Percentiles rank a stretch among this genome's conserved stretches.
Conservation (phyloP, 1,140 invertebrate genomes). For the Acromyrmex charruanus region DNA sequence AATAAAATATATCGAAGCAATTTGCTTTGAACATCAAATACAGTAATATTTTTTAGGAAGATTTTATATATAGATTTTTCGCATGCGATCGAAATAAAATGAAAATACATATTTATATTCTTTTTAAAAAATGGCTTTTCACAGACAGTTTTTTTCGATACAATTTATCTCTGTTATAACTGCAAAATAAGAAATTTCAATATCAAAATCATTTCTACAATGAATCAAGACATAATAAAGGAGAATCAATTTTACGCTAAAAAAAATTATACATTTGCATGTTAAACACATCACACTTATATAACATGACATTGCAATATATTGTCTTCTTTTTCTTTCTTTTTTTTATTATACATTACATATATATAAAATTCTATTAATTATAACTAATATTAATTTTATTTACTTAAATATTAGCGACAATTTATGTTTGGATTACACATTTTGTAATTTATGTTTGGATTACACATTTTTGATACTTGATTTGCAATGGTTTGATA, state of each 20-base stretch:
- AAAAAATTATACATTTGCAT: not conserved
- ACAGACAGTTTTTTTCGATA: slow-evolving; percentile 24
- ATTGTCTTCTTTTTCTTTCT: not conserved
- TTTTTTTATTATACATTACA: not conserved
- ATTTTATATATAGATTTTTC: slow-evolving; percentile 49
- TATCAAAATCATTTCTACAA: not conserved
- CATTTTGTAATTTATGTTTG: slow-evolving; percentile 31
- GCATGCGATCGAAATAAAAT: slow-evolving; percentile 28
- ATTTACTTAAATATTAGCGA: slow-evolving; percentile 3
- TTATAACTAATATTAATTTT: slow-evolving; percentile 37
- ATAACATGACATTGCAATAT: slow-evolving; percentile 2
- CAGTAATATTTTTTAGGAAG: not conserved
- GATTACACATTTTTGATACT: slow-evolving; percentile 48
- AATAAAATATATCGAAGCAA: not conserved
- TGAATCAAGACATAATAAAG: slow-evolving; percentile 16
- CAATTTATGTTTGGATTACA: not conserved
- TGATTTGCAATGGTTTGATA: slow-evolving; percentile 27
- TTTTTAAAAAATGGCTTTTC: slow-evolving; percentile 2
- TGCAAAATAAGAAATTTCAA: slow-evolving; percentile 37
- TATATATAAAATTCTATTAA: not conserved
- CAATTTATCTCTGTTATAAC: slow-evolving; percentile 8
- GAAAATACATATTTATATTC: slow-evolving; percentile 28
- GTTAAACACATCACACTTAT: slow-evolving; percentile 35
- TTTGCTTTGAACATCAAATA: not conserved
- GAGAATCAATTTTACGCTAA: slow-evolving; percentile 12